A percentile compares a stretch with the other conserved stretches of the same genome.
Evolutionary conservation across 1,140 invertebrate genomes (phyloP).

Genomic region (Heliconius hermathena): DNA sequence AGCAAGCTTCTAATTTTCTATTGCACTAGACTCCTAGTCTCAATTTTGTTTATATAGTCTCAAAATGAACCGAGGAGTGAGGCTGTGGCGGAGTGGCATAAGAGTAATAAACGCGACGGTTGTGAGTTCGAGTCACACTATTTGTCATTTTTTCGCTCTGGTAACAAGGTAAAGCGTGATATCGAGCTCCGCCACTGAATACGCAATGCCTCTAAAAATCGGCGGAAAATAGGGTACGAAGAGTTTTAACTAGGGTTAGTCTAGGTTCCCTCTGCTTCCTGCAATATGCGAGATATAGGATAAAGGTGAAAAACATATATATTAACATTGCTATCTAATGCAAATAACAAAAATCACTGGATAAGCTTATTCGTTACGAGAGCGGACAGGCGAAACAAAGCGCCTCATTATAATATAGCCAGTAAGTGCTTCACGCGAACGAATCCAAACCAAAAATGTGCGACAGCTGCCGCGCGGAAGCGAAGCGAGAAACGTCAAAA

Average conservation of each 20-base stretch:
- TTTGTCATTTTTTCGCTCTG: too few species aligned
- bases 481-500: conserved; percentile 63
- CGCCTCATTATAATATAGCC: conserved; percentile 72
- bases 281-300: too few species aligned
- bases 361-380: conserved; percentile 51
- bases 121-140: too few species aligned
- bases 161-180: too few species aligned
- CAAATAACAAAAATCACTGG: conserved; percentile 1
- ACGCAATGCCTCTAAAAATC: too few species aligned
- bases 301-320: neutral
- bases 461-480: conserved; percentile 65
- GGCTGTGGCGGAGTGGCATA: neutral
- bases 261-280: too few species aligned
- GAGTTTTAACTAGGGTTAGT: too few species aligned
- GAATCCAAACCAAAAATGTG: conserved; percentile 70
- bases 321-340: neutral
- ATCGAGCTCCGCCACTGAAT: too few species aligned
- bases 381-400: conserved; percentile 64
- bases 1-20: neutral
- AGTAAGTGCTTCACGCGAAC: conserved; percentile 57
- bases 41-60: too few species aligned
- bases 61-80: neutral
- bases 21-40: too few species aligned
- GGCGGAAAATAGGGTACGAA: too few species aligned
- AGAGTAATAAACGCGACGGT: too few species aligned